These are phyloP conservation scores for Telmatochromis brachygnathus DNA, from an alignment of 2,113 vertebrate genomes.

Conservation along the genomic window DNA sequence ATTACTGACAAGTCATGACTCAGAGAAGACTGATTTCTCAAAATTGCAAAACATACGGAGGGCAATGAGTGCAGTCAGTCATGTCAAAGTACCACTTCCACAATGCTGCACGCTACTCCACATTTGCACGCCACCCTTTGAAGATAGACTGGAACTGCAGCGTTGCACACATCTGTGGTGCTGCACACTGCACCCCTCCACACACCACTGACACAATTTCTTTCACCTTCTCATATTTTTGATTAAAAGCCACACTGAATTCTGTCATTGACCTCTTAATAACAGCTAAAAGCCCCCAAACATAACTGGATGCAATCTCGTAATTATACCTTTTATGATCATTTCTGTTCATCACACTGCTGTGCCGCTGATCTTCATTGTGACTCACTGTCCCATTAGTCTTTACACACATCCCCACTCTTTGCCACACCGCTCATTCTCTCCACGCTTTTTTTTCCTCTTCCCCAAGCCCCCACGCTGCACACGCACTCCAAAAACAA, in stretches of 20 bases:
- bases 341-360: background rate
- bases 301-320: background rate
- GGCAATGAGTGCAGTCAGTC: background rate
- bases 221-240: background rate
- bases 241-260: background rate
- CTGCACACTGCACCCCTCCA: background rate
- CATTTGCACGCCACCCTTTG: background rate
- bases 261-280: background rate
- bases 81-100: background rate
- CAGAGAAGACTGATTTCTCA: background rate
- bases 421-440: background rate
- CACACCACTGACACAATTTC: background rate
- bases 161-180: background rate
- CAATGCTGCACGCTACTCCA: background rate
- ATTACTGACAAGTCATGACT: background rate
- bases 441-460: background rate
- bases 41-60: background rate
- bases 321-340: background rate
- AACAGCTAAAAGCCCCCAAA: background rate
- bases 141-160: background rate
- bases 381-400: slow-evolving; percentile 36
- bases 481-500: background rate
- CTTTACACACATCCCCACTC: background rate
- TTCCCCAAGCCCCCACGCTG: background rate
- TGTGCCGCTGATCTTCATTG: background rate